These are phyloP conservation scores for Meta bourneti DNA, from an alignment of 2,888 invertebrate genomes.

Conservation along the genomic window DNA sequence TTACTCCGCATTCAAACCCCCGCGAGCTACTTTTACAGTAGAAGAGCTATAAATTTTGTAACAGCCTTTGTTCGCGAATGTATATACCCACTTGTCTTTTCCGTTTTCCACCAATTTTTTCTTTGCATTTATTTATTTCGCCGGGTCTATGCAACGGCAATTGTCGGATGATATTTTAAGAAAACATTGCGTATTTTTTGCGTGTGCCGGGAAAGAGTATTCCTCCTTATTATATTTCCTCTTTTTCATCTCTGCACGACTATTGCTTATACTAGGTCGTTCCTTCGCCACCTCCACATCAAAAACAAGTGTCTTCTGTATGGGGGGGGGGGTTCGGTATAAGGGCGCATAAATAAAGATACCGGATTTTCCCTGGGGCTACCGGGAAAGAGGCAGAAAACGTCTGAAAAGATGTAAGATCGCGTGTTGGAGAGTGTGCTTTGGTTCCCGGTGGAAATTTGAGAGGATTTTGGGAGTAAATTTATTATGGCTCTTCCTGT, in stretches of 20 bases:
- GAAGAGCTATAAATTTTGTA: slow-evolving; percentile 68
- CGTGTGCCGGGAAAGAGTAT: neutral
- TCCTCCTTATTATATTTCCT: slow-evolving; percentile 11
- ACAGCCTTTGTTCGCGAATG: slow-evolving; percentile 52
- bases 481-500: neutral
- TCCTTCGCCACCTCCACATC: neutral
- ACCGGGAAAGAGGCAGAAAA: neutral
- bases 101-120: neutral
- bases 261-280: slow-evolving; percentile 44
- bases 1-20: slow-evolving; percentile 2
- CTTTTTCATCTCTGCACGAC: neutral
- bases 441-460: neutral
- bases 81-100: slow-evolving; percentile 13
- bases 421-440: neutral
- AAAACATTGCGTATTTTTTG: slow-evolving; percentile 39
- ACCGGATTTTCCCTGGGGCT: neutral
- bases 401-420: neutral
- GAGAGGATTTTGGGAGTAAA: neutral
- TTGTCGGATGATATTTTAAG: slow-evolving; percentile 67
- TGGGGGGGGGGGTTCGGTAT: no score
- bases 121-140: slow-evolving; percentile 9
- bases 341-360: neutral
- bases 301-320: neutral
- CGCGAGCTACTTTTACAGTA: slow-evolving; percentile 44
- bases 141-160: slow-evolving; percentile 38